phyloP scores from a whole-genome alignment of 2,797 vertebrate species.

The Lagodon rhomboides region DNA sequence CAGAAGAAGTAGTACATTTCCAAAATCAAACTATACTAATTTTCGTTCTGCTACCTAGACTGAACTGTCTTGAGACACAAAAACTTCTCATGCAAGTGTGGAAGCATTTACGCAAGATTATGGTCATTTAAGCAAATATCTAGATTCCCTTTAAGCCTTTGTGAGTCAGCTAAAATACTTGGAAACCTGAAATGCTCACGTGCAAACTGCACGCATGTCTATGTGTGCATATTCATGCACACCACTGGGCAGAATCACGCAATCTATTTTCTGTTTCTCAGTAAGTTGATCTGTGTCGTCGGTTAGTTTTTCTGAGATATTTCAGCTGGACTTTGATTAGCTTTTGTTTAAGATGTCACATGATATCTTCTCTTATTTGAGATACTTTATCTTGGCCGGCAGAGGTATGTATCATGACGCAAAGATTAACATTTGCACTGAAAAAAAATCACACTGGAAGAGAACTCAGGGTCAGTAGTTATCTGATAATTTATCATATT shows the following conservation, averaged over 20 bases:
- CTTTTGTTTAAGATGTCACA: not conserved
- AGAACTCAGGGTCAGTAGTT: not conserved
- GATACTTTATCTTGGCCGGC: not conserved
- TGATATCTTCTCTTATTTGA: not conserved
- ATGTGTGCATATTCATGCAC: not conserved
- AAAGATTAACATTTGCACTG: not conserved
- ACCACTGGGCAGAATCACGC: constrained; percentile 31
- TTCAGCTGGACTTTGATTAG: constrained; percentile 21
- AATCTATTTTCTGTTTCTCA: constrained; percentile 49
- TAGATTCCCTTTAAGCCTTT: not conserved
- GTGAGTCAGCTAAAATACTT: constrained; percentile 20
- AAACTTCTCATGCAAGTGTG: not conserved
- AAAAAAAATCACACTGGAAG: not conserved
- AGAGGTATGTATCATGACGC: too few species aligned
- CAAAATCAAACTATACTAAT: not conserved
- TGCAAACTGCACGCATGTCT: not conserved
- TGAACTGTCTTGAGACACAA: not conserved
- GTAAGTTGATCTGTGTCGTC: constrained; percentile 20
- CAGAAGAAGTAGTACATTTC: constrained; percentile 4
- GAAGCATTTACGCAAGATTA: not conserved
- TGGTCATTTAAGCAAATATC: not conserved
- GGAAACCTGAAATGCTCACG: constrained; percentile 26
- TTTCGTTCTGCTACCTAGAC: not conserved
- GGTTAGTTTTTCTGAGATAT: constrained; percentile 7
- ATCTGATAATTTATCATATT: not conserved